Percentiles rank a stretch among this genome's conserved stretches.
These are phyloP conservation scores for Premnoplex brunnescens DNA, from an alignment of 2,797 vertebrate species.

Conservation along the genomic window DNA sequence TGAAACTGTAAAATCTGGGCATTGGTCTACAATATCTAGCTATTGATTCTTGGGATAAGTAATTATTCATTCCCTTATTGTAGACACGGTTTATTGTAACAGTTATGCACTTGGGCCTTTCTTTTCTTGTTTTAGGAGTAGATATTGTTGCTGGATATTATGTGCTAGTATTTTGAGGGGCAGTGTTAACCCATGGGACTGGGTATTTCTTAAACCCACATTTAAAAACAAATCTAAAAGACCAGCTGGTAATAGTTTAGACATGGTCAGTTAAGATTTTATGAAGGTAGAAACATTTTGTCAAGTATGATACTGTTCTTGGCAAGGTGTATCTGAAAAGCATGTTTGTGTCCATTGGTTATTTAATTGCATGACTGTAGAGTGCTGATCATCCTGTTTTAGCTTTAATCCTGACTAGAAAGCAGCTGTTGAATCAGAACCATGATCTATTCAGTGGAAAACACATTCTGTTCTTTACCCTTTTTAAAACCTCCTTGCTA, in stretches of 20 bases:
- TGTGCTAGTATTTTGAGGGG: neutral
- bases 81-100: neutral
- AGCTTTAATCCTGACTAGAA: neutral
- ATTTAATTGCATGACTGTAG: neutral
- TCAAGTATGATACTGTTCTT: neutral
- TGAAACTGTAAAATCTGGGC: slow-evolving; percentile 38
- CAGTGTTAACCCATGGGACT: neutral
- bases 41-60: neutral
- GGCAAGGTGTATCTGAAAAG: neutral
- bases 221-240: neutral
- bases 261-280: neutral
- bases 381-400: neutral
- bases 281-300: neutral
- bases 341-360: fast-evolving
- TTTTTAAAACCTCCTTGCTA: neutral
- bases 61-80: neutral
- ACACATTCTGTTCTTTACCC: neutral
- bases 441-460: neutral
- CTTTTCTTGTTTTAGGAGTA: neutral
- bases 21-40: neutral
- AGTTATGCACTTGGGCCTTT: neutral
- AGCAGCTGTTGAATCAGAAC: neutral
- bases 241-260: neutral
- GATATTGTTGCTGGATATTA: neutral
- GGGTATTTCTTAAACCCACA: neutral